Evolutionary conservation across 1,140 invertebrate species (phyloP).

Genomic region (Nomia melanderi): DNA sequence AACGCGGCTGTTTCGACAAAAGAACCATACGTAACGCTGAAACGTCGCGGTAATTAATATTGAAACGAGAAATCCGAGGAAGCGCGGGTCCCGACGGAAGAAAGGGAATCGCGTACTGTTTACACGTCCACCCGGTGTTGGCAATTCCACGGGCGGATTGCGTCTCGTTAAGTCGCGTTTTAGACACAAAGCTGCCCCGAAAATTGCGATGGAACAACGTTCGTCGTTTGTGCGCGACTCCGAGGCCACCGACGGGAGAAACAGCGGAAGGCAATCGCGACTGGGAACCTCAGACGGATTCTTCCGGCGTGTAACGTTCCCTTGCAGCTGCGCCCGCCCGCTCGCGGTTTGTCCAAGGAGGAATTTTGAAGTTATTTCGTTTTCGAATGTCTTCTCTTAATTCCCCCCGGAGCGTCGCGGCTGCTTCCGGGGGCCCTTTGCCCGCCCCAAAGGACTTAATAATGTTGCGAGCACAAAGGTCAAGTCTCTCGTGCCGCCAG

Average conservation of each 20-base stretch:
- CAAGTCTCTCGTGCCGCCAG: slow-evolving; percentile 70
- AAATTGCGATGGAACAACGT: background rate
- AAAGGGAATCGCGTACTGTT: background rate
- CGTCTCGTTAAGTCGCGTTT: background rate
- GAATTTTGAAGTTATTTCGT: slow-evolving; percentile 72
- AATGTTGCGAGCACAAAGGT: slow-evolving; percentile 76
- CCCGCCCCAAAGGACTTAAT: slow-evolving; percentile 73
- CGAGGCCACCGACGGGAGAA: background rate
- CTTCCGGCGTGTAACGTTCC: slow-evolving; percentile 40
- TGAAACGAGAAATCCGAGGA: too few relatives aligned
- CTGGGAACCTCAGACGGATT: slow-evolving; percentile 44
- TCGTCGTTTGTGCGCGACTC: background rate
- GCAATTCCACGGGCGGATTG: background rate
- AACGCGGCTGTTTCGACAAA: too few relatives aligned
- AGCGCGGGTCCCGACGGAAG: too few relatives aligned
- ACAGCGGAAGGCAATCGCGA: background rate
- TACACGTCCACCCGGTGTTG: background rate
- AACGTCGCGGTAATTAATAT: too few relatives aligned
- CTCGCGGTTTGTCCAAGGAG: slow-evolving; percentile 21
- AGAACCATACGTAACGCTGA: too few relatives aligned
- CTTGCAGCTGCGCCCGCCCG: slow-evolving; percentile 5
- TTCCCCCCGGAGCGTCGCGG: slow-evolving; percentile 49
- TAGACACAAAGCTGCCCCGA: background rate
- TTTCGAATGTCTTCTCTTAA: slow-evolving; percentile 60
- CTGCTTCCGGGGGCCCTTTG: slow-evolving; percentile 54